These are phyloP conservation scores for Palythoa heliodiscus DNA, from an alignment of 92 coral and sea anemone species.

Conservation along the genomic window DNA sequence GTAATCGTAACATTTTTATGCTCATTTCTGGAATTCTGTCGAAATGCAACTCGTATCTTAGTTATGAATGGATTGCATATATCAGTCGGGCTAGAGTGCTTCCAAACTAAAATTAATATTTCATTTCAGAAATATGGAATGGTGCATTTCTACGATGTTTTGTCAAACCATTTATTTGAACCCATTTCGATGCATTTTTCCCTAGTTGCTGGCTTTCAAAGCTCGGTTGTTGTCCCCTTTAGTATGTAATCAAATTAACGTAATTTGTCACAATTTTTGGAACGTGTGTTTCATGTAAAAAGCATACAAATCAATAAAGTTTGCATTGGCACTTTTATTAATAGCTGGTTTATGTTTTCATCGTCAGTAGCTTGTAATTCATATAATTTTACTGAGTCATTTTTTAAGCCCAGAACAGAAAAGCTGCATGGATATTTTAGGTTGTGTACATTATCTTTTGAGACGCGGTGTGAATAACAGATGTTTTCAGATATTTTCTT, in stretches of 20 bases:
- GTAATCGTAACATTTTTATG: neutral
- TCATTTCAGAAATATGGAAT: neutral
- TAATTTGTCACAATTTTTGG: constrained; percentile 33
- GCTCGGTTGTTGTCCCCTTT: neutral
- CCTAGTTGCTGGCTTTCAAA: neutral
- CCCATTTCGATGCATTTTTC: neutral
- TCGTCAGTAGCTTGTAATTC: neutral
- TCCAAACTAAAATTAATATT: no score
- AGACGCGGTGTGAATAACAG: neutral
- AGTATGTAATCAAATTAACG: neutral
- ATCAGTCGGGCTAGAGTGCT: constrained; percentile 37
- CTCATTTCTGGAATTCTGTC: constrained; percentile 37
- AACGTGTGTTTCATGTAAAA: constrained; percentile 4
- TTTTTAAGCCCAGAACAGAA: neutral
- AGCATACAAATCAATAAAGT: neutral
- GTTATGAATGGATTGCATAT: constrained; percentile 38
- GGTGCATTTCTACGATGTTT: neutral
- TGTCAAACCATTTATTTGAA: neutral
- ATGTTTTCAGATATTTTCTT: neutral
- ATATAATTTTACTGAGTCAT: neutral
- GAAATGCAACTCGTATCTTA: constrained; percentile 7
- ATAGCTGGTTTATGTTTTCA: neutral
- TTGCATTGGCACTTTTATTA: neutral
- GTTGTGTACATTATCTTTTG: constrained; percentile 21
- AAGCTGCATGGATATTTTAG: neutral